Percentiles rank a stretch among this genome's conserved stretches.
These are phyloP conservation scores for Columba janthina DNA, from an alignment of 2,113 vertebrate species.

Conservation along the genomic window DNA sequence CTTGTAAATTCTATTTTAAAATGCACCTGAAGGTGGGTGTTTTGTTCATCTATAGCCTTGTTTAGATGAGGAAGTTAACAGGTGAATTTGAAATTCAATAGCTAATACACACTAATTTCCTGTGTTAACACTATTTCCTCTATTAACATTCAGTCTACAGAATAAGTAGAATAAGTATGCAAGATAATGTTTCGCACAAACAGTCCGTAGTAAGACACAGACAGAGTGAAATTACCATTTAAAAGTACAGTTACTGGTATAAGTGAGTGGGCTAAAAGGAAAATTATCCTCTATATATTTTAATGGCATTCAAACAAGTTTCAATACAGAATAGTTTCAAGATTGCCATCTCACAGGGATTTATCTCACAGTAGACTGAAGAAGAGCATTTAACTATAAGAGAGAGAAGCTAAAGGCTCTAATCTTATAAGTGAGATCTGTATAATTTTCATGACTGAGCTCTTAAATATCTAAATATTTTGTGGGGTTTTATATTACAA, in stretches of 20 bases:
- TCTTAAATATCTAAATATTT: constrained; percentile 28
- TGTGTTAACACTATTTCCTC: constrained; percentile 35
- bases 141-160: background rate
- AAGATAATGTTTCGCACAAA: background rate
- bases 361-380: background rate
- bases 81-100: constrained; percentile 52
- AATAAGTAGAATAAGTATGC: background rate
- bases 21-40: background rate
- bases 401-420: background rate
- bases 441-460: background rate
- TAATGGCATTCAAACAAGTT: background rate
- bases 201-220: background rate
- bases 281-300: background rate
- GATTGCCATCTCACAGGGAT: background rate
- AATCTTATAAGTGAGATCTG: background rate
- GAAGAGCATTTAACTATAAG: background rate
- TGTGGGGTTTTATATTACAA: background rate
- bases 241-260: background rate
- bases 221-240: background rate
- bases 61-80: constrained; percentile 37
- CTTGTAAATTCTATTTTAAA: background rate
- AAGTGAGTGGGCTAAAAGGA: background rate
- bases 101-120: constrained; percentile 43
- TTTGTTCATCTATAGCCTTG: background rate
- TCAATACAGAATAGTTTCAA: background rate